Conservation (phyloP, 2,797 vertebrate genomes). For the Hirundo rustica region DNA sequence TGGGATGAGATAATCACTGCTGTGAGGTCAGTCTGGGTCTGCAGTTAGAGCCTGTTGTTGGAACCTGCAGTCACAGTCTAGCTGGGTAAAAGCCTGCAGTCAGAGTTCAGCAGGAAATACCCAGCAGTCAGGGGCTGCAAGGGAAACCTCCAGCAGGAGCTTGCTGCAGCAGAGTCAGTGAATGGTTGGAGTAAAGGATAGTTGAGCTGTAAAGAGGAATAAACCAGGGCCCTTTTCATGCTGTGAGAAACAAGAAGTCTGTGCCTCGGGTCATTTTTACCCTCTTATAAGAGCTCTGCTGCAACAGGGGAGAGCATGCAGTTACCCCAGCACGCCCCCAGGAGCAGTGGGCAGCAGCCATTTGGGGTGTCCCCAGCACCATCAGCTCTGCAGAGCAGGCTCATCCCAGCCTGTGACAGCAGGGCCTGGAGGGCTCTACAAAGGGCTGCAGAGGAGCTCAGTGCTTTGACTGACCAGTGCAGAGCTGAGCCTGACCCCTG, state of each 20-base stretch:
- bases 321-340: neutral
- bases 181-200: neutral
- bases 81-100: neutral
- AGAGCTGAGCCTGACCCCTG: fast-evolving
- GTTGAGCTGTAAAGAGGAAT: neutral
- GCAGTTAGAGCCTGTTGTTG: too few species aligned
- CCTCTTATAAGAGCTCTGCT: neutral
- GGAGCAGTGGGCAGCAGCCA: fast-evolving
- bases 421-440: neutral
- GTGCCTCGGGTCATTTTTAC: neutral
- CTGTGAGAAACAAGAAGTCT: neutral
- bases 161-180: neutral
- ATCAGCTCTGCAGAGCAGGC: fast-evolving
- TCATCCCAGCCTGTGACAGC: neutral
- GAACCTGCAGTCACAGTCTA: neutral
- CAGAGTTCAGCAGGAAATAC: too few species aligned
- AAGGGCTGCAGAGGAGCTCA: neutral
- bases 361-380: neutral
- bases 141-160: neutral
- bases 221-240: neutral
- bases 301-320: neutral
- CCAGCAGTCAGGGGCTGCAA: neutral
- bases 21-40: neutral
- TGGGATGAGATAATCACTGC: neutral
- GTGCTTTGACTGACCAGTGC: neutral